Conservation (phyloP, 1,140 invertebrate species). For the Chrysoperla carnea region DNA sequence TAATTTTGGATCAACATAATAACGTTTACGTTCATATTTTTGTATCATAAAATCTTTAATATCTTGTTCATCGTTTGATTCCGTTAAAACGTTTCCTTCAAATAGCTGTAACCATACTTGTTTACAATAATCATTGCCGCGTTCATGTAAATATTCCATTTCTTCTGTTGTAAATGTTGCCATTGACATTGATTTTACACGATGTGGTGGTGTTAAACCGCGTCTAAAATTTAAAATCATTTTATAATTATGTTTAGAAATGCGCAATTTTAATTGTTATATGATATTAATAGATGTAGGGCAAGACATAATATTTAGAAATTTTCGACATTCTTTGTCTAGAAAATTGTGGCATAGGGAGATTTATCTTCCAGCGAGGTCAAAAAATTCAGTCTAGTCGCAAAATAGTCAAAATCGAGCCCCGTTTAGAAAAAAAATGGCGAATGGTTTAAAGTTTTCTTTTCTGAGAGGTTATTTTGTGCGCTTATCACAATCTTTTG, state of each 20-base stretch:
- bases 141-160: constrained; percentile 74
- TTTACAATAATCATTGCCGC: constrained; percentile 86
- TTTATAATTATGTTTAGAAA: no score
- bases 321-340: no score
- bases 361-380: no score
- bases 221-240: constrained; percentile 42
- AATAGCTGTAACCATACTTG: constrained; percentile 80
- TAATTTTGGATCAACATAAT: constrained; percentile 7
- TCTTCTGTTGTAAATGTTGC: constrained; percentile 92
- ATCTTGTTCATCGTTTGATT: constrained; percentile 71
- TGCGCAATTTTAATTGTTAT: background rate
- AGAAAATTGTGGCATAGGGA: no score
- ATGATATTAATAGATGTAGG: background rate
- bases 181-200: constrained; percentile 98
- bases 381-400: no score
- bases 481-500: no score
- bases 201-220: constrained; percentile 89
- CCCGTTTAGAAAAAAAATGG: no score
- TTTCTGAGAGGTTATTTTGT: no score
- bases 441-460: no score
- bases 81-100: constrained; percentile 30
- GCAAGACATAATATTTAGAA: no score
- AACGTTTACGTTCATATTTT: constrained; percentile 84
- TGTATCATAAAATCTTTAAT: constrained; percentile 82
- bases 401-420: no score